phyloP scores from a whole-genome alignment of 2,888 invertebrate genomes.

The Choreutis nemorana region DNA sequence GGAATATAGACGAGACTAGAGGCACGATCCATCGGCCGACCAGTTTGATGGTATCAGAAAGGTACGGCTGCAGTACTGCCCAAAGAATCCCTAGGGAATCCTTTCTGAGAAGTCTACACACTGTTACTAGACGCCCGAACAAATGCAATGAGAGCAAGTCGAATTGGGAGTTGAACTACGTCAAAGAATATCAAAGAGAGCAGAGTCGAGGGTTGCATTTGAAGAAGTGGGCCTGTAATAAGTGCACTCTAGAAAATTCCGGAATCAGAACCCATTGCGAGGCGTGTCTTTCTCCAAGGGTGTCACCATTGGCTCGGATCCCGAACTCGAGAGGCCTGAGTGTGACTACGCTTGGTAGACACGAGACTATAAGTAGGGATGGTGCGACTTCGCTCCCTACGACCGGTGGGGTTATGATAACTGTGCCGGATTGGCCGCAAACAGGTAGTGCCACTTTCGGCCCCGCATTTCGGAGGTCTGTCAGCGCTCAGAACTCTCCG shows the following conservation, averaged over 20 bases:
- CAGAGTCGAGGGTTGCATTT: constrained; percentile 46
- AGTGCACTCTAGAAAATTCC: constrained; percentile 80
- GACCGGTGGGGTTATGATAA: constrained; percentile 69
- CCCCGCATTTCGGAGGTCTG: constrained; percentile 38
- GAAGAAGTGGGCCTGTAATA: constrained; percentile 74
- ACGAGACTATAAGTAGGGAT: constrained; percentile 39
- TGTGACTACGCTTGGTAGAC: constrained; percentile 52
- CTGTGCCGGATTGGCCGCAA: constrained; percentile 70
- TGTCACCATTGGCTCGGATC: constrained; percentile 38
- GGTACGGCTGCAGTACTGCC: constrained; percentile 33
- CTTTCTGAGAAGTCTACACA: constrained; percentile 49
- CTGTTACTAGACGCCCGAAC: constrained; percentile 54
- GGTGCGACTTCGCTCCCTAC: constrained; percentile 50
- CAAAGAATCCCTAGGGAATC: constrained; percentile 44
- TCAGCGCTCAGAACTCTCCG: constrained; percentile 53
- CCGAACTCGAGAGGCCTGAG: constrained; percentile 50
- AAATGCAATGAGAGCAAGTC: constrained; percentile 52
- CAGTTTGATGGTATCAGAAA: constrained; percentile 66
- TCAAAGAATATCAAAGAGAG: constrained; percentile 53
- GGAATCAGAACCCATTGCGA: constrained; percentile 73
- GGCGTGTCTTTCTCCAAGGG: constrained; percentile 76
- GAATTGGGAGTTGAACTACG: constrained; percentile 58
- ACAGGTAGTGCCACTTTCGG: constrained; percentile 34
- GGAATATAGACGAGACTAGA: constrained; percentile 54
- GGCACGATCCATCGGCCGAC: constrained; percentile 63